Base-by-base conservation (phyloP, 2,888 invertebrate species). In the Pharmacophagus antenor region DNA sequence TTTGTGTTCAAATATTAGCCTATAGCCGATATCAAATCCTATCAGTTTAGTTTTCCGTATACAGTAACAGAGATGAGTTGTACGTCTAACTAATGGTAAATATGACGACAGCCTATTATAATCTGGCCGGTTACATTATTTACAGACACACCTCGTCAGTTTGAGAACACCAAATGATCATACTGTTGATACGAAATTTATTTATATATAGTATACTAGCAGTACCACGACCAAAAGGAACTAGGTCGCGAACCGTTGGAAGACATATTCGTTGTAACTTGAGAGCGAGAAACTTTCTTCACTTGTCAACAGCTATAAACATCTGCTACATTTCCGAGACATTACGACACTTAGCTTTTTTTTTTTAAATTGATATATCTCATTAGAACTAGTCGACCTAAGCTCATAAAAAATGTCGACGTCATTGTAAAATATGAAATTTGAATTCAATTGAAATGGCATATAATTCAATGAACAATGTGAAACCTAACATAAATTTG, bases 221-320 rank as follows among this genome's bases (percentile, higher is more conserved):
- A 31, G 12, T 31, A 31, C 12, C 12, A 18, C 3, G 8, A 53
- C 17, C 1, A 20, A 22, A 12, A 23, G 15, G 17, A 31, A 8
- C 0, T 37, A 50, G 44, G n/a, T 56, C 49, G 50, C 42, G n/a
- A 49, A 56, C n/a, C 50, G 42, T 56, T 56, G 42, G 25, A 23
- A 56, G 25, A 56, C 44, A 42, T 41, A 49, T 48, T 56, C 41
- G 25, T 21, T 50, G 42, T 41, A 50, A 44, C 56, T 56, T 56
- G n/a, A n/a, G n/a, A n/a, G n/a, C 27, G 17, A 56, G 20, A 49
- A 48, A 56, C 50, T 50, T 56, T 56, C 7, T n/a, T 54, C 46
- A 21, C 41, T 20, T 44, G 56, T 50, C 56, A 25, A 50, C 42
- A 21, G 21, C 42, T 50, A 50, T 21, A 50, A 50, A 50, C 56